Percentiles rank a stretch among this genome's conserved stretches.
Evolutionary conservation across 2,113 vertebrate species (phyloP).

Genomic region (Peucedramus taeniatus): DNA sequence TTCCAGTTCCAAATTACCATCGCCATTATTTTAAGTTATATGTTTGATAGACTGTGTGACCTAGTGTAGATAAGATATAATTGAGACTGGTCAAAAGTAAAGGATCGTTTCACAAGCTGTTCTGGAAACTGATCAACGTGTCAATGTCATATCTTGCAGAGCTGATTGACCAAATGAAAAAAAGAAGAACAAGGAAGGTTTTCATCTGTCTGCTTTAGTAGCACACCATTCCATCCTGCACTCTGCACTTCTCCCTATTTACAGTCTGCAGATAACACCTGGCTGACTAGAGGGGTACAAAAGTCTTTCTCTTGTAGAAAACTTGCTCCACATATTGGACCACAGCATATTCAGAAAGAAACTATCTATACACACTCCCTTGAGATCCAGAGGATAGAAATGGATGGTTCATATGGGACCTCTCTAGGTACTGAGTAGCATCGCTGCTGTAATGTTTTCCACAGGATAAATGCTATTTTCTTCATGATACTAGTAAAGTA

Average conservation of each 20-base stretch:
- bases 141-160: neutral
- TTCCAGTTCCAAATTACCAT: constrained; percentile 5
- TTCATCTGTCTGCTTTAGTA: neutral
- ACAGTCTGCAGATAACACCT: neutral
- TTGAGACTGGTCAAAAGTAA: neutral
- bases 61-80: neutral
- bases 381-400: neutral
- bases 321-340: neutral
- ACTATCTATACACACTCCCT: neutral
- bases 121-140: neutral
- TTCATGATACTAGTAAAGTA: neutral
- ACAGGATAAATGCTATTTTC: neutral
- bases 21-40: neutral
- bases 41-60: neutral
- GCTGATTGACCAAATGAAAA: neutral
- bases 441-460: neutral
- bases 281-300: neutral
- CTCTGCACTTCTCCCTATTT: neutral
- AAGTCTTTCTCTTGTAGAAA: neutral
- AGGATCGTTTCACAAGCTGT: neutral
- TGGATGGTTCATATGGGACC: neutral
- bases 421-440: neutral
- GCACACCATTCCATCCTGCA: neutral
- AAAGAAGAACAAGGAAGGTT: neutral
- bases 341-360: neutral